phyloP scores from a whole-genome alignment of 2,888 invertebrate species.

The Drosophila anomalipes region DNA sequence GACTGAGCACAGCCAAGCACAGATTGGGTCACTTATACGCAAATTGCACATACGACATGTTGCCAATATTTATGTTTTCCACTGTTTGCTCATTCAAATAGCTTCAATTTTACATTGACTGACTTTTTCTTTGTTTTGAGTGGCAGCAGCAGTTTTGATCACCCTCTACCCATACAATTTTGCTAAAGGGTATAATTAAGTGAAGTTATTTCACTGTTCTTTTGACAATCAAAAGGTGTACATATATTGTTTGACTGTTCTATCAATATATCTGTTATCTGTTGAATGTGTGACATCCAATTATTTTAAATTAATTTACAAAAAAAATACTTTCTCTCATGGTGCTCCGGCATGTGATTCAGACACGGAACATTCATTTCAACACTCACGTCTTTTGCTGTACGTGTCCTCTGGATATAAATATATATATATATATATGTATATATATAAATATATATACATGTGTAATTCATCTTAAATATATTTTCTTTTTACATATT shows the following conservation, averaged over 20 bases:
- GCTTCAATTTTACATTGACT: conserved; percentile 16
- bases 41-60: conserved; percentile 3
- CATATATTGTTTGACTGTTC: neutral
- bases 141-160: too few species aligned
- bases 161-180: neutral
- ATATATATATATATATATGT: neutral
- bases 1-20: neutral
- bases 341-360: neutral
- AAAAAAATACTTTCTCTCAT: neutral
- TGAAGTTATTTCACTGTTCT: neutral
- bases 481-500: conserved; percentile 68
- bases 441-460: conserved; percentile 1
- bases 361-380: conserved; percentile 17
- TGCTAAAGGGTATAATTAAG: neutral
- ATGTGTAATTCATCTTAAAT: conserved; percentile 69
- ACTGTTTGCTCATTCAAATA: conserved; percentile 10
- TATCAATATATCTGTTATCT: neutral
- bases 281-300: neutral
- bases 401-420: conserved; percentile 17
- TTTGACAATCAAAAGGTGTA: too few species aligned
- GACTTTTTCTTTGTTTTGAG: conserved; percentile 9
- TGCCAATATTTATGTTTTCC: conserved; percentile 7
- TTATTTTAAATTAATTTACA: neutral
- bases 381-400: conserved; percentile 15
- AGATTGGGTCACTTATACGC: neutral